These are phyloP conservation scores for Myotis pilosus DNA, from an alignment of 2,797 vertebrate genomes.

Conservation along the genomic window DNA sequence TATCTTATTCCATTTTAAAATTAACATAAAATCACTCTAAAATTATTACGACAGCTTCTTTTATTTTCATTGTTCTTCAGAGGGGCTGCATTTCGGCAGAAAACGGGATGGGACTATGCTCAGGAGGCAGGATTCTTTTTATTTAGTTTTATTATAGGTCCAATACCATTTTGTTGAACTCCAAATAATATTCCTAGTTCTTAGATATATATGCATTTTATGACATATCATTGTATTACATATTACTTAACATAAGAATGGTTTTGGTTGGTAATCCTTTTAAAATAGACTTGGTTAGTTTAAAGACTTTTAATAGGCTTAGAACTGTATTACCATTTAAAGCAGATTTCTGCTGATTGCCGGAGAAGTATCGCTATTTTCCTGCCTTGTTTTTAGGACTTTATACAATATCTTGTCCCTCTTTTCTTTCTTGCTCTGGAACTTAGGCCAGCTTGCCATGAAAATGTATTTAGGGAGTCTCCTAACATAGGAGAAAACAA, in stretches of 20 bases:
- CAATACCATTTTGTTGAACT: conserved; percentile 33
- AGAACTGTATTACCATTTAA: background rate
- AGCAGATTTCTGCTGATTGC: background rate
- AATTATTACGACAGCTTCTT: conserved; percentile 27
- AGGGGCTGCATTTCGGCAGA: background rate
- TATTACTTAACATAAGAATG: conserved; percentile 21
- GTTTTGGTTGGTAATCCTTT: background rate
- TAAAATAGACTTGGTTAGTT: conserved; percentile 38
- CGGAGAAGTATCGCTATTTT: background rate
- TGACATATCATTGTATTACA: background rate
- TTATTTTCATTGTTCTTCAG: conserved; percentile 31
- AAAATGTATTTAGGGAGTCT: background rate
- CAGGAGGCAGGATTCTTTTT: background rate
- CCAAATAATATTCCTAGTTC: background rate
- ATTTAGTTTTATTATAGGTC: background rate
- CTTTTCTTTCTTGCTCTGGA: background rate
- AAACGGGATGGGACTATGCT: background rate
- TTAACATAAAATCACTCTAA: background rate
- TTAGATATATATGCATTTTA: conserved; percentile 42
- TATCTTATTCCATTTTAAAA: conserved; percentile 24
- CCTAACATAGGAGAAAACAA: background rate
- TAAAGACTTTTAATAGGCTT: background rate
- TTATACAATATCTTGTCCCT: background rate
- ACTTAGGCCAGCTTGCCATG: background rate
- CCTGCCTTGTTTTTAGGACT: background rate